Percentiles rank a stretch among this genome's conserved stretches.
phyloP scores from a whole-genome alignment of 2,113 vertebrate species.

The Eurystomus gularis region DNA sequence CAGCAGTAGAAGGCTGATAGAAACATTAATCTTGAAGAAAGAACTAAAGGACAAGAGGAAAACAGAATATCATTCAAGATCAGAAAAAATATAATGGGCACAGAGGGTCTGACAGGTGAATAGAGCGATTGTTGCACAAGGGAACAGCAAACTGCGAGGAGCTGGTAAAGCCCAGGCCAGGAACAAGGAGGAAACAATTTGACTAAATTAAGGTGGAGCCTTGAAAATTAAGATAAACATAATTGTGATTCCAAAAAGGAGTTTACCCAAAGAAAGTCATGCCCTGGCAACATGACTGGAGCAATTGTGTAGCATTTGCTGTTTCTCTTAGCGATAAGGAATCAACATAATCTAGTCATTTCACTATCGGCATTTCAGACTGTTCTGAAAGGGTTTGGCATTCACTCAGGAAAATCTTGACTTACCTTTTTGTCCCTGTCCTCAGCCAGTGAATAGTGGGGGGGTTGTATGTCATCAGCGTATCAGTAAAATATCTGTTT shows the following conservation, averaged over 20 bases:
- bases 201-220: neutral
- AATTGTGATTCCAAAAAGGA: neutral
- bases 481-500: neutral
- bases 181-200: neutral
- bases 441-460: neutral
- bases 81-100: slow-evolving; percentile 17
- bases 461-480: neutral
- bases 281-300: neutral
- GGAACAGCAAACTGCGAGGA: neutral
- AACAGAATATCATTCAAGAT: slow-evolving; percentile 22
- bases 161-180: neutral
- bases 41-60: neutral
- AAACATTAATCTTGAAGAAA: slow-evolving; percentile 46
- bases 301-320: neutral
- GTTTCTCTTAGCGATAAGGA: slow-evolving; percentile 37
- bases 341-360: slow-evolving; percentile 25
- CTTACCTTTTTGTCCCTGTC: slow-evolving; percentile 46
- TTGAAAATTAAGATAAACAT: neutral
- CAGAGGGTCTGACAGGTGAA: slow-evolving; percentile 17
- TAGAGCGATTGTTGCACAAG: neutral
- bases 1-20: slow-evolving; percentile 21
- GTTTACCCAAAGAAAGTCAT: slow-evolving; percentile 21
- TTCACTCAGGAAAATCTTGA: slow-evolving; percentile 40
- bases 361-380: slow-evolving; percentile 8
- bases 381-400: slow-evolving; percentile 35